Base-by-base conservation (phyloP, 2,888 invertebrate species). In the Galeruca laticollis region DNA sequence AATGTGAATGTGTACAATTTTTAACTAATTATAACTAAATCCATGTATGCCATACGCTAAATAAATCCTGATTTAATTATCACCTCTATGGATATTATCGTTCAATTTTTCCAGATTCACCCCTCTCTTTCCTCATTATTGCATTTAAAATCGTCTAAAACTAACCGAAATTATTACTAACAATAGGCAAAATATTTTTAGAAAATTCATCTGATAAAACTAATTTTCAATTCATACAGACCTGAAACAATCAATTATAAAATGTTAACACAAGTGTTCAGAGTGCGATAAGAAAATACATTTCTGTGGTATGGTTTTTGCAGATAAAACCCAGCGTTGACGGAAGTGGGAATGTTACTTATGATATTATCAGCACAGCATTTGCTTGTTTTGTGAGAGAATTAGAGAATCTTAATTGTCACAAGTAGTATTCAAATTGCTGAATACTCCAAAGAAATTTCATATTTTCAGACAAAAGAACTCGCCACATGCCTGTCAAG, bases 251-350 rank as follows among this genome's bases (percentile, higher is more conserved):
- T 65, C 37, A 59, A 49, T 49, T 43, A 33, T 57, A 20, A 26
- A 60, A 56, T 56, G 52, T 52, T 26, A 37, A 47, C 35, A 56
- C 67, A 68, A 68, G 68, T 68, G 68, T 61, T 68, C 31, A 49
- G 15, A 20, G 37, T 11, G 31, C 31, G 60, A 64, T 64, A 60
- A 52, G 63, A 49, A 60, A 63, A 52, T 18, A 56, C 10, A 64
- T 69, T 61, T 54, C 60, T 69, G 69, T 69, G 64, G 64, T 60
- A 43, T 64, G 69, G 59, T 64, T 63, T 64, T 60, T 69, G 64
- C 59, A 69, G 69, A 69, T 69, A 69, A 64, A 64, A 51, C 47
- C n/a, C 43, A 51, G 31, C 51, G 20, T 26, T 52, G 63, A 63
- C 69, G 69, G 69, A 69, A 69, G 64, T 69, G 60, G 64, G 35